Percentiles rank a stretch among this genome's conserved stretches.
Conservation (phyloP, 2,113 vertebrate genomes). For the Pseudopipra pipra region DNA sequence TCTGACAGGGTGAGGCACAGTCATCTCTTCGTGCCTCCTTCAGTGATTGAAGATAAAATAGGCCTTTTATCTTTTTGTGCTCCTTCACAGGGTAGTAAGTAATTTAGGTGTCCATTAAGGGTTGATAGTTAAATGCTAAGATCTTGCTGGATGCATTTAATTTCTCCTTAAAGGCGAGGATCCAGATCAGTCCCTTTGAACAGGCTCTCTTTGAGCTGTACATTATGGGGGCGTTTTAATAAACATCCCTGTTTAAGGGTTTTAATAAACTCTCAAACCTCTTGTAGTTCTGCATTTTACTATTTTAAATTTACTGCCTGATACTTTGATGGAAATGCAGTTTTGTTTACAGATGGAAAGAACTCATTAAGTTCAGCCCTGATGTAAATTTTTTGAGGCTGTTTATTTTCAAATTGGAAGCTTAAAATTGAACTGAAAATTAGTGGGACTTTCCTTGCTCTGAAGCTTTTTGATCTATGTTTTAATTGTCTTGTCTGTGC, state of each 20-base stretch:
- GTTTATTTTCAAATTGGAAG: background rate
- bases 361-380: background rate
- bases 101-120: background rate
- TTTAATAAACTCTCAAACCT: background rate
- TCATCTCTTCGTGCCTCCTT: background rate
- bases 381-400: background rate
- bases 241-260: background rate
- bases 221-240: background rate
- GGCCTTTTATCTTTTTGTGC: slow-evolving; percentile 12
- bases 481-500: background rate
- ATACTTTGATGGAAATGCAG: background rate
- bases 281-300: background rate
- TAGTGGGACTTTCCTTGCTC: background rate
- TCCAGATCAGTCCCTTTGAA: background rate
- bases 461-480: background rate
- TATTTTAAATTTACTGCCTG: background rate
- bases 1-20: background rate
- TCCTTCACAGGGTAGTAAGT: background rate
- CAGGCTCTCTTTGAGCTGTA: background rate
- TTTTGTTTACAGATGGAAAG: background rate
- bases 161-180: background rate
- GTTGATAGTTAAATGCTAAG: background rate
- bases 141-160: background rate
- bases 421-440: background rate
- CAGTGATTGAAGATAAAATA: slow-evolving; percentile 7